A percentile compares a stretch with the other conserved stretches of the same genome.
Conservation (phyloP, 2,888 invertebrate species). For the Ormia ochracea region DNA sequence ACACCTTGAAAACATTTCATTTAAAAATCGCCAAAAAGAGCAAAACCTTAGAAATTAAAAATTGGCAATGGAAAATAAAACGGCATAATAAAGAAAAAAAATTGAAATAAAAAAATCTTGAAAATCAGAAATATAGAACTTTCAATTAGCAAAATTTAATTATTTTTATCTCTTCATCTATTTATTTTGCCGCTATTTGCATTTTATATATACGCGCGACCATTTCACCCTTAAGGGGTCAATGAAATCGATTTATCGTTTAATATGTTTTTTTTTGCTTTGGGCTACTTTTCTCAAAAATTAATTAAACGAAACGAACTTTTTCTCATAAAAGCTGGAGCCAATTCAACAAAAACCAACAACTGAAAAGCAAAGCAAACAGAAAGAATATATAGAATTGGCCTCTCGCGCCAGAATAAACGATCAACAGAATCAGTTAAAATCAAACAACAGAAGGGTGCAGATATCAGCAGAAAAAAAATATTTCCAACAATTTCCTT, state of each 20-base stretch:
- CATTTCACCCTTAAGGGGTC: constrained; percentile 5
- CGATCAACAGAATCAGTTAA: constrained; percentile 49
- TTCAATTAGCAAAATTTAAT: too few relatives aligned
- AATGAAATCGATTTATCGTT: constrained; percentile 33
- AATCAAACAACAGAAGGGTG: constrained; percentile 36
- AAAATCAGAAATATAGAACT: too few relatives aligned
- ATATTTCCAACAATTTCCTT: background rate
- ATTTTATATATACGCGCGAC: too few relatives aligned
- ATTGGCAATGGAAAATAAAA: too few relatives aligned
- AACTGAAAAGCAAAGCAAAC: background rate
- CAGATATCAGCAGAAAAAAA: background rate
- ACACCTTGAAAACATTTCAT: too few relatives aligned
- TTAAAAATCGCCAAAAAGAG: too few relatives aligned
- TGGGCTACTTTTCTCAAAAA: constrained; percentile 17
- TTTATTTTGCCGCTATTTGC: too few relatives aligned
- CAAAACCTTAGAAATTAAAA: too few relatives aligned
- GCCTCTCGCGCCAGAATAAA: constrained; percentile 1
- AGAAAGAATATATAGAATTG: background rate
- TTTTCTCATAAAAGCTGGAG: constrained; percentile 21
- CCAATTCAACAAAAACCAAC: constrained; percentile 15
- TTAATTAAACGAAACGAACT: constrained; percentile 33
- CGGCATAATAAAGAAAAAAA: too few relatives aligned
- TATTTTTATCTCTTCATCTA: too few relatives aligned
- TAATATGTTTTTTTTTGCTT: background rate
- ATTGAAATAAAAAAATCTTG: too few relatives aligned